These are phyloP conservation scores for Nipponacmea schrenckii DNA, from an alignment of 2,888 invertebrate genomes.

Conservation along the genomic window DNA sequence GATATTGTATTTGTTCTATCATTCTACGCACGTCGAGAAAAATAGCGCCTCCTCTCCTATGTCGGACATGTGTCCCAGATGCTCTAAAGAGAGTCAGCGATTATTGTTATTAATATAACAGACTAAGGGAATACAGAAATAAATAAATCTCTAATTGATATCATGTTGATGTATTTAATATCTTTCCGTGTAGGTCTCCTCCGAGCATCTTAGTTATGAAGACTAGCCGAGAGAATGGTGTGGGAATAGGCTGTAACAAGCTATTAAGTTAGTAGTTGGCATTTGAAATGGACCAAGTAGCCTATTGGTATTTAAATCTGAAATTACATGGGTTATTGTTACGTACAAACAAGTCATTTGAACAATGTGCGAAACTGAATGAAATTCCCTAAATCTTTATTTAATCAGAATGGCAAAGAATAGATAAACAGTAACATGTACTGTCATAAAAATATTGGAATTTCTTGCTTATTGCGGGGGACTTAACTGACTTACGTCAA, in stretches of 20 bases:
- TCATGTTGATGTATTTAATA: background rate
- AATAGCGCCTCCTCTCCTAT: background rate
- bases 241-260: background rate
- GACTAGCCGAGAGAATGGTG: background rate
- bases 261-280: background rate
- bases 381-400: background rate
- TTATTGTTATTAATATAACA: constrained; percentile 5
- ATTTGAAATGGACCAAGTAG: background rate
- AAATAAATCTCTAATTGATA: constrained; percentile 3
- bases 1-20: background rate
- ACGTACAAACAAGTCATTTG: constrained; percentile 1
- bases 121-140: background rate
- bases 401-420: too few relatives aligned
- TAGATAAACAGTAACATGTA: too few relatives aligned
- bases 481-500: too few relatives aligned
- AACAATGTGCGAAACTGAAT: background rate
- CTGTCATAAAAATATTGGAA: too few relatives aligned
- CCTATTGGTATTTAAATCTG: constrained; percentile 2
- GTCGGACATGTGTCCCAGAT: constrained; percentile 4
- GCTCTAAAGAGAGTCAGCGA: constrained; percentile 1
- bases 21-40: background rate
- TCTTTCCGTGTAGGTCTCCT: constrained; percentile 1
- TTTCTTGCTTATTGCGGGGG: too few relatives aligned
- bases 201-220: background rate
- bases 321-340: background rate